Conservation (phyloP, 2,888 invertebrate genomes). For the Leptopilina syphax region DNA sequence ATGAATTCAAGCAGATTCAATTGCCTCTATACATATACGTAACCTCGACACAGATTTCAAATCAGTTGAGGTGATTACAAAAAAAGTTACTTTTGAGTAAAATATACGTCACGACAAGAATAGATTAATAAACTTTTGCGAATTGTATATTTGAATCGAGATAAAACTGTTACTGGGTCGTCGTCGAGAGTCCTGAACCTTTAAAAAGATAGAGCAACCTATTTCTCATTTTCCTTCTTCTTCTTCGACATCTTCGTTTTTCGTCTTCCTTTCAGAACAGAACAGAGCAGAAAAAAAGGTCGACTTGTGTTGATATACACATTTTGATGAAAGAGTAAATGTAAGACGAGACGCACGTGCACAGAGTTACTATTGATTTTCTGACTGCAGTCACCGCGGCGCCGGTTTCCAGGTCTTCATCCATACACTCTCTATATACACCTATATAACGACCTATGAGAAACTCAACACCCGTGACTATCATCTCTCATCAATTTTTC, state of each 20-base stretch:
- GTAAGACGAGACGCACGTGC: constrained; percentile 62
- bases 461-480: constrained; percentile 26
- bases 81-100: constrained; percentile 3
- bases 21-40: neutral
- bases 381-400: constrained; percentile 72
- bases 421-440: constrained; percentile 6
- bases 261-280: neutral
- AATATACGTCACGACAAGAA: neutral
- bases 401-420: constrained; percentile 61
- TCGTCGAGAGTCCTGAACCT: constrained; percentile 1
- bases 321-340: constrained; percentile 23
- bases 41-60: constrained; percentile 24
- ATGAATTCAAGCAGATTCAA: constrained; percentile 14
- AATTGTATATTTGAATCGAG: neutral
- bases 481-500: constrained; percentile 36
- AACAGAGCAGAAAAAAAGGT: neutral
- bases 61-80: constrained; percentile 8
- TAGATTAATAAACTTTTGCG: too few species aligned
- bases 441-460: constrained; percentile 26
- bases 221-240: neutral
- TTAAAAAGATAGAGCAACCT: constrained; percentile 18
- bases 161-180: constrained; percentile 28
- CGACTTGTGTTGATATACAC: neutral
- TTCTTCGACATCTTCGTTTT: neutral
- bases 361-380: constrained; percentile 73